Conservation (phyloP, 2,797 vertebrate species). For the Thamnophis elegans region DNA sequence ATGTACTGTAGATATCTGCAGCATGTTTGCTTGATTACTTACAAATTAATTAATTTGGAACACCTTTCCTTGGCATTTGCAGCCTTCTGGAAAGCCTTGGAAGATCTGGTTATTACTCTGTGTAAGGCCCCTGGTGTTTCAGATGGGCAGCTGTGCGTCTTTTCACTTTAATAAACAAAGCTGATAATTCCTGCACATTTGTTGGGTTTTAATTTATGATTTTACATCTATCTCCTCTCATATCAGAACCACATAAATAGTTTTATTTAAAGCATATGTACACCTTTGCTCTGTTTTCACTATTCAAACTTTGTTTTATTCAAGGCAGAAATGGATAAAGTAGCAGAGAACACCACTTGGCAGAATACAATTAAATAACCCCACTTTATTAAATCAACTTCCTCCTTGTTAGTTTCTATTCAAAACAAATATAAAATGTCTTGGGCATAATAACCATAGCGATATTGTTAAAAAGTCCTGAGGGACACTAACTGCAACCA, state of each 20-base stretch:
- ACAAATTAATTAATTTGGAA: not conserved
- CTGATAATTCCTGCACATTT: not conserved
- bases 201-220: not conserved
- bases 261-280: not conserved
- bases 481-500: not conserved
- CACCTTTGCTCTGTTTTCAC: not conserved
- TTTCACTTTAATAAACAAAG: not conserved
- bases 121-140: not conserved
- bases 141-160: not conserved
- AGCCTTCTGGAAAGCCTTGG: not conserved
- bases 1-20: not conserved
- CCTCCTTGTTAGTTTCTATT: not conserved
- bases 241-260: not conserved
- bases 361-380: not conserved
- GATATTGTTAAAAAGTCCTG: not conserved
- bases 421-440: not conserved
- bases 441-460: not conserved
- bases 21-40: not conserved
- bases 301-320: not conserved
- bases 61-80: not conserved
- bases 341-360: not conserved
- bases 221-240: not conserved
- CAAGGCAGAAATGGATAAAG: not conserved
- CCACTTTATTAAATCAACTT: not conserved
- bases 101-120: not conserved